Evolutionary conservation across 1,140 invertebrate species (phyloP).

Genomic region (Papilio machaon): DNA sequence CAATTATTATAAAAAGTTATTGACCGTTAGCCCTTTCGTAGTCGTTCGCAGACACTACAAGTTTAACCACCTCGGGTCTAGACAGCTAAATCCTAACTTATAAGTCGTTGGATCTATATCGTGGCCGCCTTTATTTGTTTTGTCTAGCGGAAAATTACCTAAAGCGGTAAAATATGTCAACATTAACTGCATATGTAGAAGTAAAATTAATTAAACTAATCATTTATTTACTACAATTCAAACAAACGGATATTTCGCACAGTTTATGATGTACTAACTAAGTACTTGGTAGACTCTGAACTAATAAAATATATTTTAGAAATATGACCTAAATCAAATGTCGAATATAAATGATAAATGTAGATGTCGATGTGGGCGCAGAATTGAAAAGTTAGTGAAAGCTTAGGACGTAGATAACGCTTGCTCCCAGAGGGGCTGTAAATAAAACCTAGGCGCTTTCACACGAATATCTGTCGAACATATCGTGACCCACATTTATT

Average conservation of each 20-base stretch:
- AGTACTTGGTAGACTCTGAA: background rate
- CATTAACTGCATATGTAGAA: background rate
- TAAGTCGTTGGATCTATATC: constrained; percentile 17
- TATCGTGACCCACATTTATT: constrained; percentile 32
- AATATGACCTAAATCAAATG: background rate
- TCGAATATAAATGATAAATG: constrained; percentile 19
- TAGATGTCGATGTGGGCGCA: background rate
- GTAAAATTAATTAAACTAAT: background rate
- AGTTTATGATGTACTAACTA: background rate
- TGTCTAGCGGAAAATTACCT: background rate
- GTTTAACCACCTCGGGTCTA: constrained; percentile 22
- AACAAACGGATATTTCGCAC: background rate
- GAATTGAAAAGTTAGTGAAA: constrained; percentile 36
- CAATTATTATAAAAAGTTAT: background rate
- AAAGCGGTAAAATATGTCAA: background rate
- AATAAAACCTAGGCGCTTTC: constrained; percentile 35
- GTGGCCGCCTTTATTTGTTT: constrained; percentile 21
- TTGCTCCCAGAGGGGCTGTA: constrained; percentile 17
- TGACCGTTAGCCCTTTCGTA: background rate
- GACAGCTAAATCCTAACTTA: constrained; percentile 15
- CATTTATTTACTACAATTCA: background rate
- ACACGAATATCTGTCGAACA: constrained; percentile 23
- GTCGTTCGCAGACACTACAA: background rate
- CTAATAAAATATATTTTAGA: background rate
- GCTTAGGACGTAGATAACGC: constrained; percentile 32